phyloP scores from a whole-genome alignment of 1,140 invertebrate genomes.

The Sinonovacula constricta region DNA sequence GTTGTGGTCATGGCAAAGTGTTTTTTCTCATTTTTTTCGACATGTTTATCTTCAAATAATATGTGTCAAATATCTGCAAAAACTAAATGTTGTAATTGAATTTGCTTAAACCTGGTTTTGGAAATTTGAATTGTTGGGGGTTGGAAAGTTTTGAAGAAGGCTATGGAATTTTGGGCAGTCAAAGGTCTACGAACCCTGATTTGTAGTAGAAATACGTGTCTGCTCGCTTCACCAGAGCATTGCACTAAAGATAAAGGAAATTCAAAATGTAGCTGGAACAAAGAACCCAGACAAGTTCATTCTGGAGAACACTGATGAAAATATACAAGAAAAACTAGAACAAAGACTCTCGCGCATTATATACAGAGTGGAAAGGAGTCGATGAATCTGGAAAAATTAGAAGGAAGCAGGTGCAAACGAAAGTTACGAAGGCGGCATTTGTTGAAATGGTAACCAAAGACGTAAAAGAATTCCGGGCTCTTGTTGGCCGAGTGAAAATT shows the following conservation, averaged over 20 bases:
- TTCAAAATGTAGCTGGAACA: constrained; percentile 6
- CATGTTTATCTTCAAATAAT: too few species aligned
- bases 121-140: too few species aligned
- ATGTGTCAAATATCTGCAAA: too few species aligned
- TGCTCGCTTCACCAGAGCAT: constrained; percentile 46
- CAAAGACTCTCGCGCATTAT: background rate
- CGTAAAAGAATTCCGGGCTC: too few species aligned
- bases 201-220: constrained; percentile 32
- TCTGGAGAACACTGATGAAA: background rate
- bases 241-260: constrained; percentile 26
- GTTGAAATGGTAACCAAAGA: constrained; percentile 12
- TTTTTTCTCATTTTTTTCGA: too few species aligned
- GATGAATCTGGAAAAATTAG: background rate
- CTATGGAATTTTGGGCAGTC: too few species aligned
- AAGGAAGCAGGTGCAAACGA: constrained; percentile 34
- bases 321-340: background rate
- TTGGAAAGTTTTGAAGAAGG: too few species aligned
- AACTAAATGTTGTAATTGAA: too few species aligned
- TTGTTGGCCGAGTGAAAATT: too few species aligned
- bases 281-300: constrained; percentile 31
- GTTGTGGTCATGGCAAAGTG: too few species aligned
- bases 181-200: too few species aligned
- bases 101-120: too few species aligned
- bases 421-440: constrained; percentile 14
- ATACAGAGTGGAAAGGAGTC: constrained; percentile 22